Evolutionary conservation across 2,888 invertebrate genomes (phyloP).

Genomic region (Heliconius hortense): DNA sequence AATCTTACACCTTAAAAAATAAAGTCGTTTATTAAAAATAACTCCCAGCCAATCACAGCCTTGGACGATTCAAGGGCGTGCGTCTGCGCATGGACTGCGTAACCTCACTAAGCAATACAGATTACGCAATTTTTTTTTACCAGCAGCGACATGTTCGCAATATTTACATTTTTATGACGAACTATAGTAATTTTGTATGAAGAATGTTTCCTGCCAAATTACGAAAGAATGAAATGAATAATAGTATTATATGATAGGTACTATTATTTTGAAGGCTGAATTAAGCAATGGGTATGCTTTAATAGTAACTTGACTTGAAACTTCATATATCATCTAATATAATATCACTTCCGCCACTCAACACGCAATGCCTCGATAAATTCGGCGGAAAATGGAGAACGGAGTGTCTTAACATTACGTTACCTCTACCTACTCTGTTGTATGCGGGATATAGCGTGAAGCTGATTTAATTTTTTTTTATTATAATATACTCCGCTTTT

Average conservation of each 20-base stretch:
- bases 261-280: not conserved
- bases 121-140: constrained; percentile 39
- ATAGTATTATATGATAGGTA: not conserved
- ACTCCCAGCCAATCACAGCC: constrained; percentile 27
- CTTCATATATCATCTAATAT: not conserved
- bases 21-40: constrained; percentile 20
- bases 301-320: not conserved
- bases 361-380: too few species aligned
- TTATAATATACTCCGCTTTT: too few species aligned
- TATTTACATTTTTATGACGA: constrained; percentile 30
- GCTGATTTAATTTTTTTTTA: too few species aligned
- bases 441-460: too few species aligned
- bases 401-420: too few species aligned
- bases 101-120: constrained; percentile 39
- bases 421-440: too few species aligned
- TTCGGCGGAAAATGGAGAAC: too few species aligned
- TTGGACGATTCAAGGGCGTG: constrained; percentile 42
- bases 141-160: constrained; percentile 20
- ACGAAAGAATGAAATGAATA: constrained; percentile 3
- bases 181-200: not conserved
- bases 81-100: constrained; percentile 37
- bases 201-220: constrained; percentile 1
- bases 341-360: not conserved
- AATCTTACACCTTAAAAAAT: not conserved
- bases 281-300: constrained; percentile 1